Evolutionary conservation across 2,888 invertebrate species (phyloP), one percentile per base, ranked within the genome.

Genomic region (Parnassius orleans): DNA sequence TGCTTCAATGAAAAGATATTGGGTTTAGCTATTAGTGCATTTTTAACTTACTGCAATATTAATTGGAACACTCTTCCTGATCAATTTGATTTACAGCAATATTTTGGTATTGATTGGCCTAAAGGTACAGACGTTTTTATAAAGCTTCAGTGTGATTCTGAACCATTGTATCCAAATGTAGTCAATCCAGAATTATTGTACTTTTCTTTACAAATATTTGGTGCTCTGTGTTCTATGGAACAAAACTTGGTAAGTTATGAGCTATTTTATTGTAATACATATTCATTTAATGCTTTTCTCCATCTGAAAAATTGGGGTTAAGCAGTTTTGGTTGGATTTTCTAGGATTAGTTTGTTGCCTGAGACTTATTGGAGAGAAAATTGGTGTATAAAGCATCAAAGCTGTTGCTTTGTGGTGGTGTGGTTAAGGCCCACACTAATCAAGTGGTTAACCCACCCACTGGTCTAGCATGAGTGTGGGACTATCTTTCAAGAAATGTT

Each of bases 11-110:
- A 88, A 47, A 84, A 91, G 63, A 81, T 94, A 68, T 78, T 94
- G 12, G 77, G 88, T 57, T 81, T 93, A 58, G 95, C 94, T 2
- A 90, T 96, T 15, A 92, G 95, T 47, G 92, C 94, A 68, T 85
- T 96, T 42, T 88, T 95, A 57, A 92, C 93, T 41, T 98, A 97
- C 84, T 93, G 96, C 60, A 95, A 97, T 80, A 92, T 92, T 59
- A 98, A 98, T 84, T 98, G 96, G 93, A 95, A 95, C 57, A 96
- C 97, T 0, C 96, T 96, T 3, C 83, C 91, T 52, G 77, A 92
- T 42, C 79, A 87, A 46, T 75, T 90, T 0, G 75, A 82, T 53
- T 72, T 92, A 54, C 77, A 82, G 12, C 75, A 89, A 46, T 91
- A 90, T 70, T 76, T 93, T 15, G 82, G 83, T 10, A 66, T 68